These are phyloP conservation scores for Polyploca ridens DNA, from an alignment of 2,888 invertebrate genomes.

Conservation along the genomic window DNA sequence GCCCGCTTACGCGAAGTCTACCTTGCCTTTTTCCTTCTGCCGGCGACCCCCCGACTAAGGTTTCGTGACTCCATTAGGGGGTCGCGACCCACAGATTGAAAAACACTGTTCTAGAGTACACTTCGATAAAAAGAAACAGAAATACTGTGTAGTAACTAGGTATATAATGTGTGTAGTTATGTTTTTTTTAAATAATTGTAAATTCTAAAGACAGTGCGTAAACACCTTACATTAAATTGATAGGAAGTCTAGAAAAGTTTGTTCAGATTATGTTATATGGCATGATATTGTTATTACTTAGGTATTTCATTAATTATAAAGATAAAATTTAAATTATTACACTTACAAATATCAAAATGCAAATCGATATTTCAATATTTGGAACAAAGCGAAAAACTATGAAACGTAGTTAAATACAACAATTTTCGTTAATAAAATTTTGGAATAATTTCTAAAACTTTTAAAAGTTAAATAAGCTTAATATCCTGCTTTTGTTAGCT, in stretches of 20 bases:
- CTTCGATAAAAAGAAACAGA: too few relatives aligned
- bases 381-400: constrained; percentile 9
- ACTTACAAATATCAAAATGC: not conserved
- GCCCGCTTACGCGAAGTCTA: too few relatives aligned
- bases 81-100: too few relatives aligned
- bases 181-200: too few relatives aligned
- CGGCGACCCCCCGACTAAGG: too few relatives aligned
- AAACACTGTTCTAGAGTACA: too few relatives aligned
- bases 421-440: not conserved
- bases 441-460: not conserved
- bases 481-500: constrained; percentile 13
- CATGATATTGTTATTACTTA: not conserved
- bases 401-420: constrained; percentile 3
- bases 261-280: not conserved
- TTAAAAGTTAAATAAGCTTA: constrained; percentile 6
- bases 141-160: too few relatives aligned
- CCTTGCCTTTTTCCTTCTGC: too few relatives aligned
- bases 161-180: too few relatives aligned
- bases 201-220: not conserved
- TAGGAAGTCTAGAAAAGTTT: constrained; percentile 1
- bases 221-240: constrained; percentile 3
- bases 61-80: too few relatives aligned
- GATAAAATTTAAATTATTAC: constrained; percentile 1
- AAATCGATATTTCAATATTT: not conserved
- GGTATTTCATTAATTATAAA: too few relatives aligned